A percentile compares a stretch with the other conserved stretches of the same genome.
Conservation (phyloP, 2,113 vertebrate species). For the Centropus bengalensis region DNA sequence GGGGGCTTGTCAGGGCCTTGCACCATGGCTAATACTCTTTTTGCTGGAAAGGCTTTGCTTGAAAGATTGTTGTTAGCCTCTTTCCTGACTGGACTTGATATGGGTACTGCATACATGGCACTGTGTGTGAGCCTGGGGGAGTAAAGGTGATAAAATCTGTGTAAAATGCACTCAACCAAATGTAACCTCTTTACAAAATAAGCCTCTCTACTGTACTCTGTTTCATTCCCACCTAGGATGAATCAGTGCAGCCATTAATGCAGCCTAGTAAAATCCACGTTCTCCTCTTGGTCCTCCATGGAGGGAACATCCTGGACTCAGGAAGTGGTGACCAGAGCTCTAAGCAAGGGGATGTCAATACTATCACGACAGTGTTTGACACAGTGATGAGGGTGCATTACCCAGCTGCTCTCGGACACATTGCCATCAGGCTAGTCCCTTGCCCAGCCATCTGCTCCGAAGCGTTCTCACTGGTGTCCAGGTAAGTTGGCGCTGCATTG, state of each 20-base stretch:
- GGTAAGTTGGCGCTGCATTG: slow-evolving; percentile 73
- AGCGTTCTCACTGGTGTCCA: slow-evolving; percentile 94
- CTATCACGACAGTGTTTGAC: slow-evolving; percentile 89
- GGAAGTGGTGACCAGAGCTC: slow-evolving; percentile 93
- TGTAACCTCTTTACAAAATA: background rate
- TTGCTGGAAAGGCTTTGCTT: background rate
- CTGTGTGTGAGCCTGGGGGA: background rate
- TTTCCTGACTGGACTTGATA: background rate
- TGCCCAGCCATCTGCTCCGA: slow-evolving; percentile 95
- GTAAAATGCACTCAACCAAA: background rate
- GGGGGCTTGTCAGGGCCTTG: background rate
- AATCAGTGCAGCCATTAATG: slow-evolving; percentile 78
- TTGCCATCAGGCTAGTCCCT: slow-evolving; percentile 92
- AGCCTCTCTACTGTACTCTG: background rate
- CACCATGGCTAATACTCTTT: background rate
- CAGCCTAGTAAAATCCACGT: slow-evolving; percentile 92
- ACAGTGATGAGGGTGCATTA: slow-evolving; percentile 96
- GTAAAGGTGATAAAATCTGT: background rate
- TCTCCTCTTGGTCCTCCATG: slow-evolving; percentile 92
- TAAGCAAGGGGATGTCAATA: slow-evolving; percentile 96
- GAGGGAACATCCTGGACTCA: slow-evolving; percentile 96
- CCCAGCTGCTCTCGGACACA: slow-evolving; percentile 90
- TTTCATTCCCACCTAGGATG: slow-evolving; percentile 78
- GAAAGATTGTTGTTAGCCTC: background rate
- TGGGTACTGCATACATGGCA: background rate